Percentiles rank a stretch among this genome's conserved stretches.
These are phyloP conservation scores for Polietes domitor DNA, from an alignment of 2,888 invertebrate species.

Conservation along the genomic window DNA sequence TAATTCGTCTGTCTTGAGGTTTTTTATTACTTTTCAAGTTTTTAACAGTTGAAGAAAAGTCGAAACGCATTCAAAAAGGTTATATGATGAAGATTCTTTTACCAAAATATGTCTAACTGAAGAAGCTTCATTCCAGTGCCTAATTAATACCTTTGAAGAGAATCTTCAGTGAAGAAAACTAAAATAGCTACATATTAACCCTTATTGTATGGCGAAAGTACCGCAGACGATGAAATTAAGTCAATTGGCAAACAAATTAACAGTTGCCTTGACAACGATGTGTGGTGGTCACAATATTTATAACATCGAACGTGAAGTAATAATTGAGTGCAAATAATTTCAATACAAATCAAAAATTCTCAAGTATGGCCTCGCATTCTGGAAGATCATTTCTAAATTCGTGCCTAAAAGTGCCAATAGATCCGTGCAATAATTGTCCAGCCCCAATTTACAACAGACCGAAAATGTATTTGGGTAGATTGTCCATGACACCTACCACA, in stretches of 20 bases:
- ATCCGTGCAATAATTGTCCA: constrained; percentile 87
- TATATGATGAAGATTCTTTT: too few relatives aligned
- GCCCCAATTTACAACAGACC: constrained; percentile 86
- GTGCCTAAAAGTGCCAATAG: constrained; percentile 87
- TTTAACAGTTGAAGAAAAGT: too few relatives aligned
- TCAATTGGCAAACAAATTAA: constrained; percentile 48
- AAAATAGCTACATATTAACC: not conserved
- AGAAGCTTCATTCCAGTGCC: too few relatives aligned
- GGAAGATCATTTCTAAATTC: constrained; percentile 87
- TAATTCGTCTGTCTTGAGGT: too few relatives aligned
- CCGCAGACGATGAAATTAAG: not conserved
- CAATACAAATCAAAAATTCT: not conserved
- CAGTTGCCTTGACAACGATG: constrained; percentile 49
- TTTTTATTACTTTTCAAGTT: too few relatives aligned
- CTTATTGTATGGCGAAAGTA: constrained; percentile 2
- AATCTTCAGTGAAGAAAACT: too few relatives aligned
- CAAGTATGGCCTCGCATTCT: constrained; percentile 82
- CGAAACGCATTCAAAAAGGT: too few relatives aligned
- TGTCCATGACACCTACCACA: constrained; percentile 61
- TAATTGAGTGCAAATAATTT: not conserved
- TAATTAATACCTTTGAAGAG: too few relatives aligned
- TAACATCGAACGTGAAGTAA: not conserved
- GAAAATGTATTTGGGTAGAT: constrained; percentile 74
- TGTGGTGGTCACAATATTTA: not conserved
- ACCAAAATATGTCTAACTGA: too few relatives aligned